Base-by-base conservation (phyloP, 2,113 vertebrate genomes). In the Misgurnus anguillicaudatus region DNA sequence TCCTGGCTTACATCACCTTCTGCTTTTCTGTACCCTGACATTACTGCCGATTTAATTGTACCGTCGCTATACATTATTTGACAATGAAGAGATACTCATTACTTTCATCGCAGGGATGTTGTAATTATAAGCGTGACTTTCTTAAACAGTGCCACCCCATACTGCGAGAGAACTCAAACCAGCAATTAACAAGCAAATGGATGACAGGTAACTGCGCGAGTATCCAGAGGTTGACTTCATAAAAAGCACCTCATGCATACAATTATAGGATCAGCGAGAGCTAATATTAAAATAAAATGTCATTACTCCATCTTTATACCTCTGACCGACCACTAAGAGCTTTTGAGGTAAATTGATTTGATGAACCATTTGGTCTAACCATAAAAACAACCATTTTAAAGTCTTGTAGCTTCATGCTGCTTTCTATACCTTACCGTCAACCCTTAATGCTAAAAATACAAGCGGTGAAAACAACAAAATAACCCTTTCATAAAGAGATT, bases 111-210 rank as follows among this genome's bases (percentile, higher is more conserved):
- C 83, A 85, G 86, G 85, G 89, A 92, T 90, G 90, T 88, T 89
- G 93, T 93, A 92, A 93, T 93, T 92, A 92, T 92, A 90, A 90
- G 90, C 88, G 89, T 89, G 84, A 86, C 39, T 88, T 90, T 89
- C 87, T 89, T 89, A 89, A 87, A 88, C 87, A 81, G 87, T 89
- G 85, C 81, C 87, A 90, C 87, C 89, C 81, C 88, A 84, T 86
- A 88, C 88, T 89, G 88, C 87, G 79, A 83, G 78, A 84, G 75
- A 83, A 76, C 84, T 85, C 86, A 83, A 92, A 89, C 90, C 86
- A 78, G 86, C 87, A 94, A 92, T 94, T 92, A 92, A 85, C 84
- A 86, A 86, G 86, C 89, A 88, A 90, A 83, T 83, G 85, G 88
- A 86, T 89, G 87, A 89, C 89, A 85, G 80, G 87, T 85, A 87